These are phyloP conservation scores for Pandemis heparana DNA, from an alignment of 2,888 invertebrate genomes.

Conservation along the genomic window DNA sequence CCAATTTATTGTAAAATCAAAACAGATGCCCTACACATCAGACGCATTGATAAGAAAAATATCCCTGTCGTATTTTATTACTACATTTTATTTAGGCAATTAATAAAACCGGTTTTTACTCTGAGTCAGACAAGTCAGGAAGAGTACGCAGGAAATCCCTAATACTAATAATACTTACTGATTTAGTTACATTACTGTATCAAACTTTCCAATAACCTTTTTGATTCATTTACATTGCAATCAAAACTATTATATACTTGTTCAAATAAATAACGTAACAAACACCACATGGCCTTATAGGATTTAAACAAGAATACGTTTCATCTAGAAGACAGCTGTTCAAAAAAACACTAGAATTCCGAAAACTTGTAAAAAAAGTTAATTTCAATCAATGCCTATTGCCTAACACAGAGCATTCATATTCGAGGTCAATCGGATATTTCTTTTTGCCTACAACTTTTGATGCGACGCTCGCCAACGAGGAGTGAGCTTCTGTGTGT, in stretches of 20 bases:
- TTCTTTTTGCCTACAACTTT: background rate
- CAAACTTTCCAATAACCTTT: background rate
- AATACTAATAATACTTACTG: background rate
- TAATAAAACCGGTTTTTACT: background rate
- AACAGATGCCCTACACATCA: constrained; percentile 33
- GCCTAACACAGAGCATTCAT: background rate
- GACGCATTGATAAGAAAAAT: background rate
- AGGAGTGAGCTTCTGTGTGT: background rate
- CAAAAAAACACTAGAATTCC: too few relatives aligned
- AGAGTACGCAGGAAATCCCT: background rate
- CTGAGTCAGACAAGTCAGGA: constrained; percentile 6
- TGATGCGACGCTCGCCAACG: background rate
- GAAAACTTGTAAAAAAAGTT: too few relatives aligned
- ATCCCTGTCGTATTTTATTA: background rate
- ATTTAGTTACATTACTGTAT: background rate
- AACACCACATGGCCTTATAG: background rate
- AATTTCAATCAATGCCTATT: background rate
- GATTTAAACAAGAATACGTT: background rate
- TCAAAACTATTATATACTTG: background rate
- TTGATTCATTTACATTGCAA: background rate
- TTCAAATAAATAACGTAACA: background rate
- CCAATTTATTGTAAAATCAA: constrained; percentile 16
- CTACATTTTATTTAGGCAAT: background rate
- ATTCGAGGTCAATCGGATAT: background rate
- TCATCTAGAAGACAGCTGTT: too few relatives aligned